These are phyloP conservation scores for Aegotheles bennettii DNA, from an alignment of 2,113 vertebrate genomes.

Conservation along the genomic window DNA sequence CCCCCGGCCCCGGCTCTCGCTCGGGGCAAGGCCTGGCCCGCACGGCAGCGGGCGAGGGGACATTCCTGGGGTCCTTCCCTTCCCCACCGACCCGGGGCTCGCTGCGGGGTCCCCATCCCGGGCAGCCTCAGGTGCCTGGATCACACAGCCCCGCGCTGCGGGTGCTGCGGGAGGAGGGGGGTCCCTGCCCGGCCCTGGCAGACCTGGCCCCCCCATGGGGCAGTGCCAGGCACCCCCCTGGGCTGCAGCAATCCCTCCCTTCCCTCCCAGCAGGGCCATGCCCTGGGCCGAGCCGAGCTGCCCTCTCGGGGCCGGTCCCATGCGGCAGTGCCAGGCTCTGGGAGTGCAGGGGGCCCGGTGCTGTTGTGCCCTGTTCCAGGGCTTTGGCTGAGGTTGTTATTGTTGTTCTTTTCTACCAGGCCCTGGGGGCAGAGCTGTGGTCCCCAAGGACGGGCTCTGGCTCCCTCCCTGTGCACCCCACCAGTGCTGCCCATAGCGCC, in stretches of 20 bases:
- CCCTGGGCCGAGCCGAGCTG: too few relatives aligned
- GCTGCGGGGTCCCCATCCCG: accelerated
- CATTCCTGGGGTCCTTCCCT: not conserved
- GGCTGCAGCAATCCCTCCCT: too few relatives aligned
- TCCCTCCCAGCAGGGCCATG: too few relatives aligned
- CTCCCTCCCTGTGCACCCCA: accelerated
- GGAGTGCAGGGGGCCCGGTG: too few relatives aligned
- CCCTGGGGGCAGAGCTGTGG: not conserved
- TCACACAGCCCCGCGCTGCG: too few relatives aligned
- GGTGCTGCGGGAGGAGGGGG: not conserved
- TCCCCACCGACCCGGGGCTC: accelerated
- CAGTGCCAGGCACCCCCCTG: too few relatives aligned
- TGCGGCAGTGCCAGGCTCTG: too few relatives aligned
- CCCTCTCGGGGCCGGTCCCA: too few relatives aligned
- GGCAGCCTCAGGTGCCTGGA: too few relatives aligned
- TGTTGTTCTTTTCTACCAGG: not conserved
- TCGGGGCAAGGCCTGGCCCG: not conserved
- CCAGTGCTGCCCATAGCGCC: accelerated
- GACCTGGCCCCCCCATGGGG: too few relatives aligned
- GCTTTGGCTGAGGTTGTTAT: not conserved
- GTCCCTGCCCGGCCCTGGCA: too few relatives aligned
- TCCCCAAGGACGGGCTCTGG: not conserved
- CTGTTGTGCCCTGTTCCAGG: not conserved
- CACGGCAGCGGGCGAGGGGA: accelerated
- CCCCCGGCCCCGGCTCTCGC: not conserved